Percentiles rank a stretch among this genome's conserved stretches.
These are phyloP conservation scores for Clupea harengus DNA, from an alignment of 2,113 vertebrate genomes.

Conservation along the genomic window DNA sequence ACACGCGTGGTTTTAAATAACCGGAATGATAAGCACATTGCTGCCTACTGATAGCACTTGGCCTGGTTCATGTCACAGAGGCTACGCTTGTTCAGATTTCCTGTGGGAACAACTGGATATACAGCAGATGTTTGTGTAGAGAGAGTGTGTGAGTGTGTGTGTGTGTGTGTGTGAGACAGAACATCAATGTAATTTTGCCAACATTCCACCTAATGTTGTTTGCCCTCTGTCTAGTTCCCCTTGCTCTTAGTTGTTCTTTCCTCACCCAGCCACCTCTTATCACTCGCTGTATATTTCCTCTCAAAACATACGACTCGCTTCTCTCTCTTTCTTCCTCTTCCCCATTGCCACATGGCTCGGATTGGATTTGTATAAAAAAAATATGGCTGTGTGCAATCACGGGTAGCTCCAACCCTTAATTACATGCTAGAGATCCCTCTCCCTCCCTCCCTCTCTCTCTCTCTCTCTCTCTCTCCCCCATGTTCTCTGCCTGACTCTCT, in stretches of 20 bases:
- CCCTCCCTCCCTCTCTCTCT: neutral
- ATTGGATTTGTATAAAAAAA: constrained; percentile 35
- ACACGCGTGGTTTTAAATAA: neutral
- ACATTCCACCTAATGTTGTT: constrained; percentile 15
- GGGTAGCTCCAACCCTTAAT: constrained; percentile 34
- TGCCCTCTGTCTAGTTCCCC: neutral
- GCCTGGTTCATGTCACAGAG: neutral
- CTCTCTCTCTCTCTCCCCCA: neutral
- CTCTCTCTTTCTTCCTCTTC: neutral
- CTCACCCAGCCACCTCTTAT: neutral
- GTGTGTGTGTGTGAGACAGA: neutral
- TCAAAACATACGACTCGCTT: neutral
- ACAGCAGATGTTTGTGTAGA: neutral
- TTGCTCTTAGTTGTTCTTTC: neutral
- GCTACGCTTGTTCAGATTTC: neutral
- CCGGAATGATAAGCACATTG: neutral
- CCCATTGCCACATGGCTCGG: neutral
- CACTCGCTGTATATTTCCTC: neutral
- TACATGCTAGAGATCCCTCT: constrained; percentile 27
- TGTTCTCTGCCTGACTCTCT: too few species aligned
- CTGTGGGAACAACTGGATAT: constrained; percentile 19
- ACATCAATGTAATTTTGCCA: neutral
- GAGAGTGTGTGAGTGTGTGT: neutral
- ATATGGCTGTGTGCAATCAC: constrained; percentile 23
- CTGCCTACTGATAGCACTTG: neutral